Evolutionary conservation across 2,888 invertebrate genomes (phyloP).

Genomic region (Pandemis corylana): DNA sequence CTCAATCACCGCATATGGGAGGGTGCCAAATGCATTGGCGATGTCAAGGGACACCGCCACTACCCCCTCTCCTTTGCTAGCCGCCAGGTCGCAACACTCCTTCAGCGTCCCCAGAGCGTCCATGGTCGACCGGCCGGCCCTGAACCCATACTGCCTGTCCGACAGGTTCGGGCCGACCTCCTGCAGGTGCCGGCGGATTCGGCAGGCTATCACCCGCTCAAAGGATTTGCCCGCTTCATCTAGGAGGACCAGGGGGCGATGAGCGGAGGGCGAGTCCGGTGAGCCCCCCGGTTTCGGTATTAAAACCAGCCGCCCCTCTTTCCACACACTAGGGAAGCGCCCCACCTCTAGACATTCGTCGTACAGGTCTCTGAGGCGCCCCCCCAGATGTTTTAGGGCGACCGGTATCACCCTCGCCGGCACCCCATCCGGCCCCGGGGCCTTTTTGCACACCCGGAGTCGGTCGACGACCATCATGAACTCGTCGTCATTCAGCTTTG

Average conservation of each 20-base stretch:
- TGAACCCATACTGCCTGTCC: not conserved
- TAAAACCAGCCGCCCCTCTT: not conserved
- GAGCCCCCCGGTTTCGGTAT: not conserved
- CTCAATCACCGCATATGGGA: not conserved
- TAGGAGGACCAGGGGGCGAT: not conserved
- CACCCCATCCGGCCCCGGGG: not conserved
- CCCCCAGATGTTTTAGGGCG: not conserved
- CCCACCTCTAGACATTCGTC: not conserved
- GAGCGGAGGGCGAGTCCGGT: not conserved
- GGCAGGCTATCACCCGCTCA: not conserved
- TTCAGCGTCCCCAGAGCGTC: not conserved
- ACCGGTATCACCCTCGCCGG: not conserved
- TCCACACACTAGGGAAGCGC: not conserved
- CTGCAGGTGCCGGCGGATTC: not conserved
- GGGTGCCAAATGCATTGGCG: not conserved
- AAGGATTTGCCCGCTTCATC: not conserved
- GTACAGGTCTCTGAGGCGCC: not conserved
- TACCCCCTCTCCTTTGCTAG: not conserved
- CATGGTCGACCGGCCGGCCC: not conserved
- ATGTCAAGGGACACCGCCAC: slow-evolving; percentile 3
- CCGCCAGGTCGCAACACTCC: not conserved
- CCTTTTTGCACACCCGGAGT: not conserved
- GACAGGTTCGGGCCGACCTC: not conserved
- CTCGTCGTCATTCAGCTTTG: not conserved
- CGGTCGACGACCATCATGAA: not conserved